Base-by-base conservation (phyloP, 2,113 vertebrate species). In the Columbina picui region DNA sequence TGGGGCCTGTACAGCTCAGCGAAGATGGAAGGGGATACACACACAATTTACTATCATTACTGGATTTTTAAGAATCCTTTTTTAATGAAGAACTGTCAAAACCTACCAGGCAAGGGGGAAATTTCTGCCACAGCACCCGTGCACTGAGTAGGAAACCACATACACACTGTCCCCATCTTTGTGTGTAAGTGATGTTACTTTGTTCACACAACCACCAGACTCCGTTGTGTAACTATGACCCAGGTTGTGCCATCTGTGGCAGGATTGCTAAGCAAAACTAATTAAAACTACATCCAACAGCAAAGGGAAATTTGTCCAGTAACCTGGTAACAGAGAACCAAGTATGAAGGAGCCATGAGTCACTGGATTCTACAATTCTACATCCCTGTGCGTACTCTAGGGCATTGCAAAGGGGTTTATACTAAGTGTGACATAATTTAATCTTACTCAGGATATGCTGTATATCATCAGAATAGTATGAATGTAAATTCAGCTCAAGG, bases 101-200 rank as follows among this genome's bases (percentile, higher is more conserved):
- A 68, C 11, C 45, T 27, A 38, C 5, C 21, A 39, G 22, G 19
- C 0, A 0, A 7, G 4, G n/a, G 67, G n/a, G 38, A 71, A 67
- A 80, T 45, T 29, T 7, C 38, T 80, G 25, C 21, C 39, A 32
- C 3, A 8, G 11, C 14, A n/a, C 34, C 34, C 63, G 47, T 2
- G 3, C 9, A 19, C 25, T 43, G 52, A 38, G 6, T 6, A 12
- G 27, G 30, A 59, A 12, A 32, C 47, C 57, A 5, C 41, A 10
- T 61, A 23, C 0, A 1, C 5, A 10, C 14, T 13, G 9, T 53
- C 12, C 6, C 4, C 13, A 13, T 2, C 11, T 59, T 63, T 76
- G 18, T 10, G 10, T 19, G 25, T 27, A 25, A 43, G 13, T 1
- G 1, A 3, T 45, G 8, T 76, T 79, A 16, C 25, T 68, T 87